Evolutionary conservation across 2,797 vertebrate species (phyloP).

Genomic region (Sebastes matsubarae): DNA sequence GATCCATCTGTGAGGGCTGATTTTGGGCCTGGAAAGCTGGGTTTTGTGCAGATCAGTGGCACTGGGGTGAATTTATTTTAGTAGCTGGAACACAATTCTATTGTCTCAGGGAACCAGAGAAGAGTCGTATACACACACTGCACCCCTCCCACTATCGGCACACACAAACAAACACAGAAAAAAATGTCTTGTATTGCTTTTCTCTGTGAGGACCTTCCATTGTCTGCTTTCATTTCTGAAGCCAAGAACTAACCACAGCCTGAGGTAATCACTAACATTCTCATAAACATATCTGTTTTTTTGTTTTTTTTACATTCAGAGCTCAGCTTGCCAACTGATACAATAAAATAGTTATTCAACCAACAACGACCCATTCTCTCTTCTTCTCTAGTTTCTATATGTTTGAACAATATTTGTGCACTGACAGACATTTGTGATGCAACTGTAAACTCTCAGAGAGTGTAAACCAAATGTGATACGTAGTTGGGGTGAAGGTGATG

Average conservation of each 20-base stretch:
- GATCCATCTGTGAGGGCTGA: slow-evolving; percentile 40
- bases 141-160: slow-evolving; percentile 8
- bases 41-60: slow-evolving; percentile 33
- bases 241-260: slow-evolving; percentile 4
- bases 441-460: too few species aligned
- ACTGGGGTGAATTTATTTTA: slow-evolving; percentile 36
- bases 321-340: neutral
- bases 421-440: neutral
- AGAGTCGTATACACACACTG: neutral
- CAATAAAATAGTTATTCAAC: neutral
- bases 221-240: slow-evolving; percentile 12
- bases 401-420: neutral
- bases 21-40: slow-evolving; percentile 18
- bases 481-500: too few species aligned
- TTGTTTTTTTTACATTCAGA: neutral
- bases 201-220: slow-evolving; percentile 9
- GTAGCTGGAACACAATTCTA: slow-evolving; percentile 26
- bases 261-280: neutral
- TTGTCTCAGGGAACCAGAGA: slow-evolving; percentile 29
- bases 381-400: neutral
- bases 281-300: neutral
- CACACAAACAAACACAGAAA: slow-evolving; percentile 17
- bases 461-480: too few species aligned
- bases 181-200: neutral
- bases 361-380: neutral